Percentiles rank a stretch among this genome's conserved stretches.
These are phyloP conservation scores for Podarcis lilfordi DNA, from an alignment of 2,797 vertebrate species.

Conservation along the genomic window DNA sequence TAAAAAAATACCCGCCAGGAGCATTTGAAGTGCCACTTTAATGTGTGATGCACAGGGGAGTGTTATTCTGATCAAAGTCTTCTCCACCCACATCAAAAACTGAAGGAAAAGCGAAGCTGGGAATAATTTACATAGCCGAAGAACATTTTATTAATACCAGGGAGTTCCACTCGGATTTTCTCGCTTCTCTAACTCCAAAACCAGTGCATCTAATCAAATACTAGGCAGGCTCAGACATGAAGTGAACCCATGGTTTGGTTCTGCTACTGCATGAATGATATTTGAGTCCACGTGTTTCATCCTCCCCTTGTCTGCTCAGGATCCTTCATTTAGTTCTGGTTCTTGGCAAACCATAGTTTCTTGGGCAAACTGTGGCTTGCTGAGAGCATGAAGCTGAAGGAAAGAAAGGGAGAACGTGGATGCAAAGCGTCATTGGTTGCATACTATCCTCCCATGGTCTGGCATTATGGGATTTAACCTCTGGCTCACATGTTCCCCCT, in stretches of 20 bases:
- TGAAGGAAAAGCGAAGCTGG: not conserved
- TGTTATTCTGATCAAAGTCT: not conserved
- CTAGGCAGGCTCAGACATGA: no score
- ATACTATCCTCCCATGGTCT: not conserved
- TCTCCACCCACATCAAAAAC: not conserved
- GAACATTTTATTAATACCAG: not conserved
- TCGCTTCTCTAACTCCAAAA: not conserved
- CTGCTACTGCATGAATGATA: not conserved
- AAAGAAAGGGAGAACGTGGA: not conserved
- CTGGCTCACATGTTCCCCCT: not conserved
- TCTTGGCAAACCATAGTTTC: not conserved
- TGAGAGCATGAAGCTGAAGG: not conserved
- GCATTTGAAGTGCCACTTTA: slow-evolving; percentile 3
- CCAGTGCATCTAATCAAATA: not conserved
- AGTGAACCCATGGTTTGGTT: not conserved
- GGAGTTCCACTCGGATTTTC: not conserved
- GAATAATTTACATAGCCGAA: not conserved
- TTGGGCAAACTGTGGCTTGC: not conserved
- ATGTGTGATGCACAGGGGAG: not conserved
- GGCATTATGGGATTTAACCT: not conserved
- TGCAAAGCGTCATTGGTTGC: not conserved
- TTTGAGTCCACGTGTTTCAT: not conserved
- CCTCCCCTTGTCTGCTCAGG: not conserved
- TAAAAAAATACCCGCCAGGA: not conserved
- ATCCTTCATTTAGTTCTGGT: not conserved